These are phyloP conservation scores for Bettongia penicillata DNA, from an alignment of 2,113 vertebrate genomes.

Conservation along the genomic window DNA sequence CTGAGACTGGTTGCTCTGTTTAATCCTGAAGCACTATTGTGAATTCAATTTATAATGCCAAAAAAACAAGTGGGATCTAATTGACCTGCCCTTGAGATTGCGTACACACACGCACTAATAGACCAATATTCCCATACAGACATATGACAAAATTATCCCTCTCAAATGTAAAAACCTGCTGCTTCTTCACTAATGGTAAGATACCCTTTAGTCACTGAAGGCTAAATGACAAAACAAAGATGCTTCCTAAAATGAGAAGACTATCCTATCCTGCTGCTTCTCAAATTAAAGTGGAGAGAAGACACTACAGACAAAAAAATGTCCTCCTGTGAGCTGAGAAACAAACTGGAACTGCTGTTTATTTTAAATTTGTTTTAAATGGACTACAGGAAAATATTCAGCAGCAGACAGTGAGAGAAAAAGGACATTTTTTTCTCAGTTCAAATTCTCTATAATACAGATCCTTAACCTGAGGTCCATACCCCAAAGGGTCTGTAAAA, in stretches of 20 bases:
- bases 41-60: not conserved
- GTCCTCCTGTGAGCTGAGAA: slow-evolving; percentile 55
- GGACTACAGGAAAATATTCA: not conserved
- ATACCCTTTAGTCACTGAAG: slow-evolving; percentile 11
- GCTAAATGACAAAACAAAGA: slow-evolving; percentile 49
- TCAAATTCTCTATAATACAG: not conserved
- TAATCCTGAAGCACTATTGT: not conserved
- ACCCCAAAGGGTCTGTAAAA: not conserved
- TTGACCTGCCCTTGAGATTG: not conserved
- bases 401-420: not conserved
- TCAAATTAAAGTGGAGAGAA: slow-evolving; percentile 64
- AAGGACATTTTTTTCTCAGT: slow-evolving; percentile 12
- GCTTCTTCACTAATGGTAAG: not conserved
- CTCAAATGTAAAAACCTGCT: not conserved
- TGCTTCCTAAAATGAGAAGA: not conserved
- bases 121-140: not conserved
- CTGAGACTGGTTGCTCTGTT: not conserved
- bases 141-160: not conserved
- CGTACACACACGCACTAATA: not conserved
- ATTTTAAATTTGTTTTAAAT: slow-evolving; percentile 35
- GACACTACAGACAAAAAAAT: slow-evolving; percentile 25
- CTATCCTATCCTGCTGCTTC: slow-evolving; percentile 35
- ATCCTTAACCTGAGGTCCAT: not conserved
- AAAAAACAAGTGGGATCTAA: not conserved
- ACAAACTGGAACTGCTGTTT: slow-evolving; percentile 63